Base-by-base conservation (phyloP, 1,140 invertebrate genomes). In the Trigoniulus corallinus region DNA sequence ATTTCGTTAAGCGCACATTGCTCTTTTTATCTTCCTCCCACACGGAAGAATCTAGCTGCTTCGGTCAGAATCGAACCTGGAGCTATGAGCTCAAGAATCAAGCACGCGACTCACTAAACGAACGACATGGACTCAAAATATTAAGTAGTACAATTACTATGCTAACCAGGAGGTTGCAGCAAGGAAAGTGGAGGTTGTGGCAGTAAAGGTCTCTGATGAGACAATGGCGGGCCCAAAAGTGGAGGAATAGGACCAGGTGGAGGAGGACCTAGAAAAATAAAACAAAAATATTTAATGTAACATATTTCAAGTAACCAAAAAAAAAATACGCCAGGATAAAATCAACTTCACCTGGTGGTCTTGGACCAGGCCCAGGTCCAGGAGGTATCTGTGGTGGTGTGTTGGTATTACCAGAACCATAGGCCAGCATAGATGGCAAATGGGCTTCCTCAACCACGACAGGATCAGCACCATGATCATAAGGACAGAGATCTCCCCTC, bases 401-500 rank as follows among this genome's bases (percentile, higher is more conserved):
- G 15, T 15, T 15, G 26, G 53, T 43, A 26, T 41, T 52, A 45
- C 45, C 26, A 3, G 73, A 72, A 24, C 70, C 68, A 54, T 74
- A 77, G 2, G 69, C 70, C 34, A 79, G 59, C 25, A 77, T 74
- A 2, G 68, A 62, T 52, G 71, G 73, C 1, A 77, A 55, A 21
- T 75, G 67, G 3, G 84, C 76, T 66, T 91, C 86, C 62, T 96
- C 89, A 15, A 96, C 69, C 2, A 96, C 84, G 0, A 96, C 84
- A 1, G 92, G 91, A 69, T 96, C 91, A 2, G 77, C 75, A 15
- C 93, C 92, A 69, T 97, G 92, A 71, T 96, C 91, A 72, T 79
- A 97, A 18, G 84, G 88, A 68, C 93, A 97, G 43, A 89, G 74
- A 67, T 96, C 91, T 7, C 92, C 92, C 25, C 85, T 73, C 77